Conservation (phyloP, 1,140 invertebrate species). For the Hyles euphorbiae region DNA sequence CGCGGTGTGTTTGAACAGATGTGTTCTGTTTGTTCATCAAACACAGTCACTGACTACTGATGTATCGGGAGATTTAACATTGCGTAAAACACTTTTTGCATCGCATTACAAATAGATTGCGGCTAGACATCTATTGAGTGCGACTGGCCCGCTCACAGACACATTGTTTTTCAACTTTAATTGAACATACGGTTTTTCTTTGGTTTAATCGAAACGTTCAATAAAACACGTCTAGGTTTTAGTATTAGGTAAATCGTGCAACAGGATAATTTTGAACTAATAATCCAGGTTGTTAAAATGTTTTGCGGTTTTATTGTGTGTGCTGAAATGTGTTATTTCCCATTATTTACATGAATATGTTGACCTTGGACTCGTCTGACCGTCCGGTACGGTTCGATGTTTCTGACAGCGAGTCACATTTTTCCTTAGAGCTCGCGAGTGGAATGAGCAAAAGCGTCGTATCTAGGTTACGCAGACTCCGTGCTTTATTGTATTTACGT, state of each 20-base stretch:
- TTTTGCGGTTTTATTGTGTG: conserved; percentile 13
- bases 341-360: conserved; percentile 13
- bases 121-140: too few relatives aligned
- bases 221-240: neutral
- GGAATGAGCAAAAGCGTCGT: conserved; percentile 54
- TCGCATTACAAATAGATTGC: neutral
- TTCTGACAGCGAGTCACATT: conserved; percentile 33
- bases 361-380: conserved; percentile 26
- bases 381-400: conserved; percentile 27
- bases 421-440: conserved; percentile 42
- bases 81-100: conserved; percentile 30
- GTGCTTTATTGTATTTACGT: conserved; percentile 72
- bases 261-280: conserved; percentile 4
- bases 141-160: too few relatives aligned
- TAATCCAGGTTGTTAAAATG: conserved; percentile 6
- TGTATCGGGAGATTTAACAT: conserved; percentile 33
- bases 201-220: conserved; percentile 1
- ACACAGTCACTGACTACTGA: conserved; percentile 38
- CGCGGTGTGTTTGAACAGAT: conserved; percentile 49
- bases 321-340: conserved; percentile 11
- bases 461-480: conserved; percentile 58
- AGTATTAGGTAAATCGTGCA: neutral
- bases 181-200: too few relatives aligned
- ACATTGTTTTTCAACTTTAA: too few relatives aligned
- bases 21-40: conserved; percentile 50